Base-by-base conservation (phyloP, 2,113 vertebrate genomes). In the Pyrgilauda ruficollis region DNA sequence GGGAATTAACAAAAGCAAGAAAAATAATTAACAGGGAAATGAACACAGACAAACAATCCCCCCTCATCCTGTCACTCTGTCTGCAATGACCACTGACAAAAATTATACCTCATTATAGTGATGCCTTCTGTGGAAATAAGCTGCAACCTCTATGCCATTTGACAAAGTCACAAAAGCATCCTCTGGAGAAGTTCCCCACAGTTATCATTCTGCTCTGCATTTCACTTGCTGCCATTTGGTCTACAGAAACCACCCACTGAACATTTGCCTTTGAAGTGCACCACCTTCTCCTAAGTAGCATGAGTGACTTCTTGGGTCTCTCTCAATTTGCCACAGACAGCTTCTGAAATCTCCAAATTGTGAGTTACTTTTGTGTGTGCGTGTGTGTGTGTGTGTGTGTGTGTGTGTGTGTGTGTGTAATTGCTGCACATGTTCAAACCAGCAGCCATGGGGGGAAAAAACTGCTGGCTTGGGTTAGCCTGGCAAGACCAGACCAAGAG, bases 171-270 rank as follows among this genome's bases (percentile, higher is more conserved):
- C 69, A 49, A 81, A 94, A 74, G 18, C 67, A 52, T 49, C 67
- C n/a, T n/a, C 44, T 88, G 64, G 72, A 91, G 61, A 35, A 67
- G 43, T 80, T 96, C 86, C 64, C 64, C 5, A 2, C 30, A 64
- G 75, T 62, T 94, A 64, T 59, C 50, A 47, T 81, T 70, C 79
- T 88, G 85, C 52, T 90, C 79, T 90, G 85, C 79, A 53, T 86
- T 90, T 95, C 56, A 27, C 43, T 86, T 61, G 44, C 78, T 88
- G 76, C 72, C 88, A 87, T 94, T 50, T 96, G 90, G 75, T 76
- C 92, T 72, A 2, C 46, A 81, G 82, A 92, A 93, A 55, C 95
- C 96, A 92, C 90, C 90, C 90, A 95, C 93, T 87, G 90, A 94
- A 96, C 94, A 91, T 91, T 91, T 95, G 94, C 66, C 78, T 89